Conservation (phyloP, 2,888 invertebrate genomes). For the Escarpia spicata region DNA sequence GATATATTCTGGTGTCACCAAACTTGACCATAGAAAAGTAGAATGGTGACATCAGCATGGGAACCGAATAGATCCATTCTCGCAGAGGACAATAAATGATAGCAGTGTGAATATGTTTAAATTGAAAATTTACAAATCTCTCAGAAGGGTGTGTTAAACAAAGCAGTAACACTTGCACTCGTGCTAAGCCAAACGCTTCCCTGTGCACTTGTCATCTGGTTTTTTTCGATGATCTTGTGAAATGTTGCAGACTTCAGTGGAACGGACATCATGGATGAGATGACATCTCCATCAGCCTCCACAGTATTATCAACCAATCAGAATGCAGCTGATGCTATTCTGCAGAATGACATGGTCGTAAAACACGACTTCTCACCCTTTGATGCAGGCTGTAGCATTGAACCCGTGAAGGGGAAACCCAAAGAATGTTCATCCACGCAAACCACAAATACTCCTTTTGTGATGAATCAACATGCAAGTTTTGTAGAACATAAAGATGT, state of each 20-base stretch:
- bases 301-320: slow-evolving; percentile 1
- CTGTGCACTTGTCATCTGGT: background rate
- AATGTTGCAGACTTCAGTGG: slow-evolving; percentile 3
- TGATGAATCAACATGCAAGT: background rate
- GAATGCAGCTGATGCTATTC: background rate
- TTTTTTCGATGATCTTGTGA: background rate
- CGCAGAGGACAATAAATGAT: no score
- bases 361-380: background rate
- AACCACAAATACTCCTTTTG: background rate
- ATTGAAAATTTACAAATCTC: no score
- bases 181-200: no score
- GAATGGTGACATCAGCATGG: no score
- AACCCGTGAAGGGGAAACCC: background rate
- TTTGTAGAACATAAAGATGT: background rate
- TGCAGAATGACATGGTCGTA: background rate
- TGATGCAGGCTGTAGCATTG: background rate
- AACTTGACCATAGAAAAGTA: no score
- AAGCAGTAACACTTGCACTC: no score
- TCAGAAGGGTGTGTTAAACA: no score
- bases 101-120: no score
- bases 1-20: no score
- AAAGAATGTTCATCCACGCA: background rate
- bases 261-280: background rate
- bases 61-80: no score
- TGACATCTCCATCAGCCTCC: background rate